Evolutionary conservation across 2,113 vertebrate species (phyloP), one percentile per base, ranked within the genome.

Genomic region (Mugil cephalus): DNA sequence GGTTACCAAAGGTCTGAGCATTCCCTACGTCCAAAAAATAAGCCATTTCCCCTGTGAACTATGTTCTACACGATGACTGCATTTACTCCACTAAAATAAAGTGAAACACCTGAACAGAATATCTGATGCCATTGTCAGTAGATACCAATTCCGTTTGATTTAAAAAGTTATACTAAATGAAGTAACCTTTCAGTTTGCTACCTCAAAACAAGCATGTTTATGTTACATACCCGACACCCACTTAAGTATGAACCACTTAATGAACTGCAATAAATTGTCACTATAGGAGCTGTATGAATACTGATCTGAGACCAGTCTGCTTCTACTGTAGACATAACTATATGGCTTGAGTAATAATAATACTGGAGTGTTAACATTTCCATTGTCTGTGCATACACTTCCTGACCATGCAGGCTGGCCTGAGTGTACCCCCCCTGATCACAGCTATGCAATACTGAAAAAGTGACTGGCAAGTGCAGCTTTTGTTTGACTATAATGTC

Each of bases 401-500:
- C 34, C 74, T 82, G 73, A 83, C 46, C 55, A 42, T 64, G 43
- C 53, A 82, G 63, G 74, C 66, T 77, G 63, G 56, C 43, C 74
- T 68, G 79, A 78, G 58, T 66, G 50, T 68, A 60, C 66, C 69
- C 69, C 52, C 36, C 76, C 62, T 82, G 66, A 80, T 76, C 79
- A 84, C 77, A 87, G 91, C 90, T 92, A 89, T 93, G 93, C 91
- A 93, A 86, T 62, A 51, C n/a, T 40, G 36, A 68, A 90, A 91
- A 91, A 91, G 84, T 52, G 82, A 92, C 89, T 86, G 89, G 89
- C 91, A 81, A 74, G 61, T 77, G 79, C 74, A 80, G 69, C 81
- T 90, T 80, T 83, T 63, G 34, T 77, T 86, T 81, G 7, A 62
- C 60, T 80, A 63, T 52, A 60, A 63, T 69, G 59, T 69, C 46